phyloP scores from a whole-genome alignment of 2,888 invertebrate species.

The Drosophila greeni region DNA sequence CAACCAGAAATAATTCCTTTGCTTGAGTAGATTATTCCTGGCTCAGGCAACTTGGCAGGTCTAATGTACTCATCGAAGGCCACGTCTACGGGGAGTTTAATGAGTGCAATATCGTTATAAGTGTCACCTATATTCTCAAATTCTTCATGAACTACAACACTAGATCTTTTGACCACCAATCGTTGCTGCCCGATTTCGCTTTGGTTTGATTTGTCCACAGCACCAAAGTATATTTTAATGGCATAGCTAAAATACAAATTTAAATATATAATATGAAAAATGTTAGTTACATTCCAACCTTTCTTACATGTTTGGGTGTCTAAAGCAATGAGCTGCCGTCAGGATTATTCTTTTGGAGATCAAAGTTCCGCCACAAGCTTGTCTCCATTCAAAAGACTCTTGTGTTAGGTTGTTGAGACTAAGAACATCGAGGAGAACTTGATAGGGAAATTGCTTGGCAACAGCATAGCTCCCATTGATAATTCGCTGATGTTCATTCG shows the following conservation, averaged over 20 bases:
- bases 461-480: conserved; percentile 15
- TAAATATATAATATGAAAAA: neutral
- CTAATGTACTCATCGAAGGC: conserved; percentile 16
- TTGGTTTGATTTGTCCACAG: conserved; percentile 1
- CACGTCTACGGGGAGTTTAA: conserved; percentile 24
- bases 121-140: accelerated
- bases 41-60: conserved; percentile 8
- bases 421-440: conserved; percentile 6
- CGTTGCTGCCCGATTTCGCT: conserved; percentile 24
- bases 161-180: neutral
- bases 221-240: conserved; percentile 14
- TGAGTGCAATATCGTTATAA: conserved; percentile 30
- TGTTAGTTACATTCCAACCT: neutral
- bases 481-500: neutral
- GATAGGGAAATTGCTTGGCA: conserved; percentile 29
- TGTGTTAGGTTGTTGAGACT: accelerated
- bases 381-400: accelerated
- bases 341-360: conserved; percentile 18
- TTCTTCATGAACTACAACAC: conserved; percentile 9
- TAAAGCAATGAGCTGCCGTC: conserved; percentile 34
- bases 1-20: conserved; percentile 20
- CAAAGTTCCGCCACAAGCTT: conserved; percentile 5
- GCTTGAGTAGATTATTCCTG: neutral
- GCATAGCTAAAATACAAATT: neutral
- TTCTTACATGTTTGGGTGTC: neutral